phyloP scores from a whole-genome alignment of 2,113 vertebrate genomes.

The Elgaria multicarinata region DNA sequence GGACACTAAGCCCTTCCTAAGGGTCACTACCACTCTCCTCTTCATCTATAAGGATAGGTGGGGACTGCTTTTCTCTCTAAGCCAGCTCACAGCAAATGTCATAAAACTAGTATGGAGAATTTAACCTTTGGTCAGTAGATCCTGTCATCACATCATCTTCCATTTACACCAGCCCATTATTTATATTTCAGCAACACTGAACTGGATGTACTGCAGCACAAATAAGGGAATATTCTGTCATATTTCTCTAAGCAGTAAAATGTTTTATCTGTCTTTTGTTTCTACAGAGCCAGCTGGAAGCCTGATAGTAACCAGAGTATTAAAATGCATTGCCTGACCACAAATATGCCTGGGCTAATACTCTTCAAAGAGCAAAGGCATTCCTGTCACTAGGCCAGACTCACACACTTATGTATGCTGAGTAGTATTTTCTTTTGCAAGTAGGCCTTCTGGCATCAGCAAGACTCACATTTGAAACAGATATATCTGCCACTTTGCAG shows the following conservation, averaged over 20 bases:
- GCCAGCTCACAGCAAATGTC: not conserved
- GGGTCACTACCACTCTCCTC: not conserved
- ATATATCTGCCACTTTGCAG: not conserved
- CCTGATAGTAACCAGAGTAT: not conserved
- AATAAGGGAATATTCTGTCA: not conserved
- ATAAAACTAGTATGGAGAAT: not conserved
- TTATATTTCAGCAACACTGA: not conserved
- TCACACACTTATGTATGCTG: not conserved
- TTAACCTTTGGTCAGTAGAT: not conserved
- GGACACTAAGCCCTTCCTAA: not conserved
- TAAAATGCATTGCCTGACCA: not conserved
- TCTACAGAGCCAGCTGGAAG: not conserved
- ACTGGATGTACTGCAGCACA: not conserved
- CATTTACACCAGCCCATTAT: not conserved
- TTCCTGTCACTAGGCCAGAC: not conserved
- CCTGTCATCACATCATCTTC: not conserved
- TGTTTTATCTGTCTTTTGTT: conserved; percentile 8
- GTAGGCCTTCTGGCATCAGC: not conserved
- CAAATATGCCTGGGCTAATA: not conserved
- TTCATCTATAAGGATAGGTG: not conserved
- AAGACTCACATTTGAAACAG: not conserved
- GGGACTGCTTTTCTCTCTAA: too few relatives aligned
- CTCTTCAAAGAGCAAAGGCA: not conserved
- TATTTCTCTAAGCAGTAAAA: not conserved
- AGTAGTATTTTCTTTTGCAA: not conserved